These are phyloP conservation scores for Tragopan temminckii DNA, from an alignment of 2,797 vertebrate genomes.

Conservation along the genomic window DNA sequence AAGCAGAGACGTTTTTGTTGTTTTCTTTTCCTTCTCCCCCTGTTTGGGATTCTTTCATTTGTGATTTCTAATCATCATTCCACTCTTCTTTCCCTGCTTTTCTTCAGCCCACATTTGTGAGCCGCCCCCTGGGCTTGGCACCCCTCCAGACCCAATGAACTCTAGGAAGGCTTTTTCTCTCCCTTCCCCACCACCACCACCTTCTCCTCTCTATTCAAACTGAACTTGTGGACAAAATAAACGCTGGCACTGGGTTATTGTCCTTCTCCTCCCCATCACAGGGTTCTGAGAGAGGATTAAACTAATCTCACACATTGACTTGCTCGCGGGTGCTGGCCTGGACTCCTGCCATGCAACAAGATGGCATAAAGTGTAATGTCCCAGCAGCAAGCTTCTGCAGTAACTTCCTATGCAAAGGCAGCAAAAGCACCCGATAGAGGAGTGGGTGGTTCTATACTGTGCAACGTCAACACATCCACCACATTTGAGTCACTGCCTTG, in stretches of 20 bases:
- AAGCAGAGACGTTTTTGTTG: not conserved
- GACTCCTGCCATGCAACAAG: conserved; percentile 47
- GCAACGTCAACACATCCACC: not conserved
- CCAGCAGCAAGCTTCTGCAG: conserved; percentile 50
- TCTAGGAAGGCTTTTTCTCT: conserved; percentile 14
- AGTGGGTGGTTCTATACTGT: not conserved
- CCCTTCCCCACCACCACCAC: not conserved
- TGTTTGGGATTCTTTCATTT: conserved; percentile 56
- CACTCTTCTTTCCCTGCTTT: conserved; percentile 35
- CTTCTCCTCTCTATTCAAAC: conserved; percentile 68
- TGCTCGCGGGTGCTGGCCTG: conserved; percentile 68
- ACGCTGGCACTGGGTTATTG: conserved; percentile 67
- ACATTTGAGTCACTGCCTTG: not conserved
- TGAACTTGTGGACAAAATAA: conserved; percentile 75
- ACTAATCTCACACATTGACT: conserved; percentile 75
- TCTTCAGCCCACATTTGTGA: conserved; percentile 36
- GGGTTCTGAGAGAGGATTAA: conserved; percentile 75
- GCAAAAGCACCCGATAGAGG: not conserved
- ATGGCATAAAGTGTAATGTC: conserved; percentile 36
- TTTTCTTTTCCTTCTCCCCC: not conserved
- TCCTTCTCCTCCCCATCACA: conserved; percentile 58
- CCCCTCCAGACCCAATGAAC: conserved; percentile 74
- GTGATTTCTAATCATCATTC: conserved; percentile 70
- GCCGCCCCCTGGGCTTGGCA: conserved; percentile 84
- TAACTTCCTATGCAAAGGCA: conserved; percentile 63